A percentile compares a stretch with the other conserved stretches of the same genome.
Conservation (phyloP, 2,113 vertebrate genomes). For the Ophiodon elongatus region DNA sequence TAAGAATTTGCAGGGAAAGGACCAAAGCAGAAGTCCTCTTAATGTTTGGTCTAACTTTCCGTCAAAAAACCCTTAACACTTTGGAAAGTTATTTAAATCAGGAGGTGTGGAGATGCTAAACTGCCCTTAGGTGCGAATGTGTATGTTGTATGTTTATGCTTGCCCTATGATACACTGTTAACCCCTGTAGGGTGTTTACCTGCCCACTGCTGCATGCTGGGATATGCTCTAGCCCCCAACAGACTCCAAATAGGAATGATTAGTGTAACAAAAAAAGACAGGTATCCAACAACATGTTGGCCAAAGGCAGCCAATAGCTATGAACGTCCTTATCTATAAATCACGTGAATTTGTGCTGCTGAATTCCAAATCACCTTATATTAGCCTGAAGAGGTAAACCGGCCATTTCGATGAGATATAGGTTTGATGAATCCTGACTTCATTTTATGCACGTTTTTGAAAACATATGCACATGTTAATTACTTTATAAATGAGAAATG, state of each 20-base stretch:
- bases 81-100: background rate
- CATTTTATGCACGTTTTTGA: background rate
- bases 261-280: slow-evolving; percentile 11
- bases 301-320: background rate
- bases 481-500: background rate
- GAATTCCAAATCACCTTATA: background rate
- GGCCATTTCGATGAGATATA: background rate
- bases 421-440: background rate
- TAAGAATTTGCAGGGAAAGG: slow-evolving; percentile 8
- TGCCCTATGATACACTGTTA: slow-evolving; percentile 15
- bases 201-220: slow-evolving; percentile 31
- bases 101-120: slow-evolving; percentile 1
- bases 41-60: background rate
- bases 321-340: background rate
- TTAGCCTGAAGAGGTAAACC: background rate
- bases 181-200: slow-evolving; percentile 39
- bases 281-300: slow-evolving; percentile 13
- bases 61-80: slow-evolving; percentile 10
- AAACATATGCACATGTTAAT: background rate
- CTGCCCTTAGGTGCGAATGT: background rate
- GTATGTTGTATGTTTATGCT: slow-evolving; percentile 17
- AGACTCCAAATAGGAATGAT: slow-evolving; percentile 5
- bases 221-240: slow-evolving; percentile 6
- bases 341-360: background rate
- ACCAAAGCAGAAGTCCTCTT: background rate